Evolutionary conservation across 53 echinoderm and acorn worm species (phyloP).

Genomic region (Mesocentrotus franciscanus): DNA sequence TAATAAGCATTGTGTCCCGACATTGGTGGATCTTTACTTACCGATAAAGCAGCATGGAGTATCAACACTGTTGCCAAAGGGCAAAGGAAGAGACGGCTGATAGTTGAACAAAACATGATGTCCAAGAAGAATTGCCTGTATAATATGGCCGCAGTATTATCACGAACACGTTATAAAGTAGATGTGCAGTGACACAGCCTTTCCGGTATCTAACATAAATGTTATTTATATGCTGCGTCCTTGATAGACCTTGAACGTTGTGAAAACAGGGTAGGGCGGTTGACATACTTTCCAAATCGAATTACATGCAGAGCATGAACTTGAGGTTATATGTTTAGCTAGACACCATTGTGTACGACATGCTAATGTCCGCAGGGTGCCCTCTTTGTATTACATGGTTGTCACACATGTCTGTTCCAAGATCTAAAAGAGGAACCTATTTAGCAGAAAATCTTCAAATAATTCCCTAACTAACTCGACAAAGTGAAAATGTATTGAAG

Average conservation of each 20-base stretch:
- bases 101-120: neutral
- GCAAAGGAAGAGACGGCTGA: neutral
- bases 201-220: neutral
- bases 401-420: too few relatives aligned
- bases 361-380: too few relatives aligned
- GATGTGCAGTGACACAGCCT: too few relatives aligned
- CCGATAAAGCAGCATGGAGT: neutral
- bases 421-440: too few relatives aligned
- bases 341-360: too few relatives aligned
- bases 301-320: neutral
- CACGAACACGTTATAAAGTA: too few relatives aligned
- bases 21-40: neutral
- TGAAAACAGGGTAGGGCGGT: neutral
- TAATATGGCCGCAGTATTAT: too few relatives aligned
- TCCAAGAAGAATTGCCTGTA: neutral
- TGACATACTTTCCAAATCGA: neutral
- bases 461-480: too few relatives aligned
- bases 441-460: too few relatives aligned
- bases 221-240: neutral
- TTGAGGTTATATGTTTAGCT: neutral
- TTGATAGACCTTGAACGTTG: neutral
- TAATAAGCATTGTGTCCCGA: neutral
- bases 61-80: neutral
- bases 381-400: too few relatives aligned
- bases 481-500: too few relatives aligned